Evolutionary conservation across 2,797 vertebrate genomes (phyloP).

Genomic region (Tympanoctomys barrerae): DNA sequence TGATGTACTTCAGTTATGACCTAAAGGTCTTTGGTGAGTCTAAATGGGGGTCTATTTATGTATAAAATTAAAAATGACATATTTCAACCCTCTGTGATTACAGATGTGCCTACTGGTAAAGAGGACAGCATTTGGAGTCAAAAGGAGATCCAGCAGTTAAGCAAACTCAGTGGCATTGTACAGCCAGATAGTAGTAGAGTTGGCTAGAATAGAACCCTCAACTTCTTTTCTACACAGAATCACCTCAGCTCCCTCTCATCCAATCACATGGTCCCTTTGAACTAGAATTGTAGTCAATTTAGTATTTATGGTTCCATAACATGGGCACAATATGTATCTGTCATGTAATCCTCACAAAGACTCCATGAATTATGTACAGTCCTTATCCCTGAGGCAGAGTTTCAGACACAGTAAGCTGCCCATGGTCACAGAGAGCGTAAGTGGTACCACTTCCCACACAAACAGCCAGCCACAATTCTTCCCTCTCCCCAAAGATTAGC

Average conservation of each 20-base stretch:
- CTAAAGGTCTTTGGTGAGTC: slow-evolving; percentile 78
- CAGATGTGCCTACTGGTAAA: not conserved
- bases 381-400: not conserved
- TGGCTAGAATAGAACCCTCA: not conserved
- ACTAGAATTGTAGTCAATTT: not conserved
- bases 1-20: not conserved
- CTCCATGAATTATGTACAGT: not conserved
- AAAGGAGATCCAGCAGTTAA: not conserved
- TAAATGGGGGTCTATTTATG: not conserved
- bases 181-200: not conserved
- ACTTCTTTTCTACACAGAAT: not conserved
- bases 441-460: not conserved
- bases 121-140: not conserved
- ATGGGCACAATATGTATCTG: not conserved
- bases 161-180: not conserved
- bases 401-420: not conserved
- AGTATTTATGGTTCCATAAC: not conserved
- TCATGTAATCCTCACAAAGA: not conserved
- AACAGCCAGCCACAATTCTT: not conserved
- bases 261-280: not conserved
- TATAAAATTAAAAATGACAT: not conserved
- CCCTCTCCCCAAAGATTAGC: not conserved
- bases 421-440: not conserved
- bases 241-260: not conserved
- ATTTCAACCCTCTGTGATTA: not conserved